These are phyloP conservation scores for Botia almorhae DNA, from an alignment of 2,797 vertebrate species.

Conservation along the genomic window DNA sequence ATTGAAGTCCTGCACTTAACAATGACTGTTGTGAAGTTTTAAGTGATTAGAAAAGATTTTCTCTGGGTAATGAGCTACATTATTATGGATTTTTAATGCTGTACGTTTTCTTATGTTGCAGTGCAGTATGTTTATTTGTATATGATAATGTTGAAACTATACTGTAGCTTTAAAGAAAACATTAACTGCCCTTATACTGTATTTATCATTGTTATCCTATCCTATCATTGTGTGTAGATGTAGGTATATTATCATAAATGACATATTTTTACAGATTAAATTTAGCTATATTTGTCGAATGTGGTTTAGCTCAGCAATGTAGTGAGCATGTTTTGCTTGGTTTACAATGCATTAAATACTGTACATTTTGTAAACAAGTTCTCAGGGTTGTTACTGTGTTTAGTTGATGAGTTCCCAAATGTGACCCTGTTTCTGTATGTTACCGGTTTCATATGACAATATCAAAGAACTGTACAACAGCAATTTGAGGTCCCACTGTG, in stretches of 20 bases:
- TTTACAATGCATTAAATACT: slow-evolving; percentile 45
- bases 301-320: slow-evolving; percentile 28
- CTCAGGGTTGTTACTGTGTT: slow-evolving; percentile 46
- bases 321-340: slow-evolving; percentile 47
- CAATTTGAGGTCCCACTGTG: background rate
- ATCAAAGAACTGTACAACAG: slow-evolving; percentile 32
- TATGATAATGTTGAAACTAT: slow-evolving; percentile 41
- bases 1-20: slow-evolving; percentile 40
- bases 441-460: slow-evolving; percentile 24
- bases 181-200: slow-evolving; percentile 58
- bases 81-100: slow-evolving; percentile 29
- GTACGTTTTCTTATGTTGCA: slow-evolving; percentile 52
- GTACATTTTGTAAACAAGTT: slow-evolving; percentile 51
- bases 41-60: slow-evolving; percentile 70
- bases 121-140: slow-evolving; percentile 62
- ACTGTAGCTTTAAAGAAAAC: slow-evolving; percentile 50
- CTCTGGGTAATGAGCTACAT: slow-evolving; percentile 59
- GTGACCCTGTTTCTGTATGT: slow-evolving; percentile 14
- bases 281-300: slow-evolving; percentile 26
- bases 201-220: slow-evolving; percentile 1
- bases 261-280: slow-evolving; percentile 42
- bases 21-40: slow-evolving; percentile 57
- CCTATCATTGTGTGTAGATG: background rate
- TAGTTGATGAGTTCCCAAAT: slow-evolving; percentile 21
- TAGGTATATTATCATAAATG: slow-evolving; percentile 17